These are phyloP conservation scores for Blennius ocellaris DNA, from an alignment of 2,113 vertebrate genomes.

Conservation along the genomic window DNA sequence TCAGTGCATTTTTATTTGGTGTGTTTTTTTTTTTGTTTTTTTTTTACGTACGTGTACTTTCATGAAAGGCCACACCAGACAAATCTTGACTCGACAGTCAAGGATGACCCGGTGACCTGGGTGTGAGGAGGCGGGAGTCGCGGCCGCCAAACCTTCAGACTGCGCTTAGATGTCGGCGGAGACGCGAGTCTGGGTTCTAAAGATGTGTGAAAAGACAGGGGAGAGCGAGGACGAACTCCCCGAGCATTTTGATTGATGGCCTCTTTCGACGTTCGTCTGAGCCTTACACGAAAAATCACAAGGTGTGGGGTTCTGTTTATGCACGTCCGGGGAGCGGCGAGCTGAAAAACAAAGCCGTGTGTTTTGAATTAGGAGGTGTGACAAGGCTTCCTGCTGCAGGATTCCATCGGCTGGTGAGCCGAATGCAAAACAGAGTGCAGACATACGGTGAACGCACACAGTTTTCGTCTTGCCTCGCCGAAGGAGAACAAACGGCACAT, in stretches of 20 bases:
- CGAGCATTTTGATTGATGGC: conserved; percentile 37
- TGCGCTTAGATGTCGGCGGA: too few species aligned
- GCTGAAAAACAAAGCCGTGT: conserved; percentile 19
- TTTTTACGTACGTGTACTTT: conserved; percentile 11
- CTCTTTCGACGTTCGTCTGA: conserved; percentile 48
- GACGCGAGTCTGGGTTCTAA: conserved; percentile 12
- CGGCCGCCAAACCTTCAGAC: conserved; percentile 42
- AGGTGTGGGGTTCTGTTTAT: conserved; percentile 6
- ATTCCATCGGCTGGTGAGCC: neutral
- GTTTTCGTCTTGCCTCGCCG: neutral
- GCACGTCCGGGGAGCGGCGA: conserved; percentile 7
- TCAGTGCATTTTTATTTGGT: conserved; percentile 27
- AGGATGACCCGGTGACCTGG: conserved; percentile 48
- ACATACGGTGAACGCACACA: conserved; percentile 10
- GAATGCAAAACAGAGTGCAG: conserved; percentile 29
- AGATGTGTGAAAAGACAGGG: conserved; percentile 28
- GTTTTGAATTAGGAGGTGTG: conserved; percentile 36
- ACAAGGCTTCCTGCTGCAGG: conserved; percentile 14
- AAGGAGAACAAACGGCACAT: conserved; percentile 15
- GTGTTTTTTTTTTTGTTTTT: neutral
- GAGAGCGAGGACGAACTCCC: conserved; percentile 2
- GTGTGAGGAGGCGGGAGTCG: conserved; percentile 9
- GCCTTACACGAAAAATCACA: neutral
- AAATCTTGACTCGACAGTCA: conserved; percentile 61
- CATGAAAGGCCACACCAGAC: conserved; percentile 68